Base-by-base conservation (phyloP, 2,888 invertebrate genomes). In the Volucella bombylans region DNA sequence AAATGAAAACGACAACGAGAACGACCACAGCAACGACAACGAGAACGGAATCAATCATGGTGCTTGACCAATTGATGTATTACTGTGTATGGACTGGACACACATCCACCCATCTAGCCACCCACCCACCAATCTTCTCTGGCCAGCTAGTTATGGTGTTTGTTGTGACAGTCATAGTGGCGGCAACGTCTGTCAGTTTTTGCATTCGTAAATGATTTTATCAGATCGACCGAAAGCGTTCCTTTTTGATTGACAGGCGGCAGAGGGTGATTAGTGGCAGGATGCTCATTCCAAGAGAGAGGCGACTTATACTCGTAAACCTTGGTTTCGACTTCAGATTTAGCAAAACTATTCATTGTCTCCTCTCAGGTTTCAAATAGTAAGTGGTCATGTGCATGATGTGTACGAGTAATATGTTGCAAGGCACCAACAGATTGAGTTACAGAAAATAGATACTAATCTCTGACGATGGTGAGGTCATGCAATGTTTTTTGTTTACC, bases 361-460 rank as follows among this genome's bases (percentile, higher is more conserved):
- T 31, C 31, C 31, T 31, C 31, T 85, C 50, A 49, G 74, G 71
- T 85, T 76, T 79, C 71, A 80, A 80, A 61, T 69, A 65, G 73
- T 65, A 79, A 65, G 71, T 67, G 83, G 81, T 76, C 83, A 80
- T 85, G 80, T 71, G 83, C 81, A 72, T 76, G 62, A 81, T 76
- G 72, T 81, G 67, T 31, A 31, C 31, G 6, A 31, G 31, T 77
- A 81, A 81, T 81, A 81, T 85, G 81, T 72, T 76, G 67, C 76
- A 83, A 54, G 73, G 64, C 64, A 39, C 9, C 64, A 39, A 11
- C 43, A 65, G 80, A 80, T 74, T 80, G 62, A 67, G 69, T 71
- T 80, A 61, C 69, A 57, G 65, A 65, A 62, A 39, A 47, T 18
- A 68, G 82, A 79, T 82, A 73, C 55, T 57, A 67, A 83, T 83